Conservation (phyloP, 2,797 vertebrate species). For the Adelosebastes latens region DNA sequence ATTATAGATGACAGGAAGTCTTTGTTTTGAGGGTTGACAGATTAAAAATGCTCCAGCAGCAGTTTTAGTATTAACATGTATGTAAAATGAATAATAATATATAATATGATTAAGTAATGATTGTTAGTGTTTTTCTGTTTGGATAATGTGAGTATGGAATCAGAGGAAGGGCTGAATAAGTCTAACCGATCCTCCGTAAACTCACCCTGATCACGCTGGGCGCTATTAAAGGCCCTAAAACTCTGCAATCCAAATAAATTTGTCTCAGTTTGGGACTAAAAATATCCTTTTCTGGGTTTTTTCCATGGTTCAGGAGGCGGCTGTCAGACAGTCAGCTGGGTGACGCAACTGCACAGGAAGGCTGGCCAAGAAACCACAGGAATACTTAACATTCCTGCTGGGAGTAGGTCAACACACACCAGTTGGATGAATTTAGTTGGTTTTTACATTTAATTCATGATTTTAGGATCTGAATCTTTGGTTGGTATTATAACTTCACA, state of each 20-base stretch:
- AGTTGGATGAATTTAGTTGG: background rate
- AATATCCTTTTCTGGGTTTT: conserved; percentile 63
- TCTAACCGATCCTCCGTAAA: background rate
- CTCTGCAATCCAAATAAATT: conserved; percentile 19
- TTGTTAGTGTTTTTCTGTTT: background rate
- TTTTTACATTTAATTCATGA: background rate
- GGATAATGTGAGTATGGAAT: background rate
- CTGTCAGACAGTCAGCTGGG: conserved; percentile 39
- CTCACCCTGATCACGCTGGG: background rate
- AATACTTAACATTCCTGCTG: conserved; percentile 65
- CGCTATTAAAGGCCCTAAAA: conserved; percentile 39
- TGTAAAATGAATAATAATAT: background rate
- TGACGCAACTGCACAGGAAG: conserved; percentile 50
- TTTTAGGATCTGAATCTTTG: background rate
- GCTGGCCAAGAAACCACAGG: conserved; percentile 16
- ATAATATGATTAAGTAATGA: background rate
- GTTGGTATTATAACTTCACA: background rate
- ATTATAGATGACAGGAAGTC: too few relatives aligned
- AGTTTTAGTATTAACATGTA: too few relatives aligned
- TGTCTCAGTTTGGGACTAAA: conserved; percentile 55
- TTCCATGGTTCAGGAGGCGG: conserved; percentile 46
- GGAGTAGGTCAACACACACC: conserved; percentile 44
- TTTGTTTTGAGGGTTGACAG: too few relatives aligned
- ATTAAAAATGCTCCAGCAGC: too few relatives aligned
- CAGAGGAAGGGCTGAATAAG: conserved; percentile 6